Conservation (phyloP, 2,888 invertebrate genomes). For the Aelia acuminata region DNA sequence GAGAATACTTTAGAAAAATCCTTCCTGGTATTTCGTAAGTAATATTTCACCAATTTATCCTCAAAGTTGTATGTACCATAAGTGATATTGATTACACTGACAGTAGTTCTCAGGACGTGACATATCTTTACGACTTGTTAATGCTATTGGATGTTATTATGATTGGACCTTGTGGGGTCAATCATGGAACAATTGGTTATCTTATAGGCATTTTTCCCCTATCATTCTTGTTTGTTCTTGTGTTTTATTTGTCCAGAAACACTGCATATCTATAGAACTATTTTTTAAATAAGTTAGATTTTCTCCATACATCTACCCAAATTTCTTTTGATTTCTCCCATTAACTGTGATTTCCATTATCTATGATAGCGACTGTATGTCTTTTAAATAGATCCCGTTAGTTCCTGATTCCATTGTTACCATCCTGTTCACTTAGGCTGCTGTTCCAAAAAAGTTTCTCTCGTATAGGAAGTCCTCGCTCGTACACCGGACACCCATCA, state of each 20-base stretch:
- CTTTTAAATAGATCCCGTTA: not conserved
- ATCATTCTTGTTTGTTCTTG: not conserved
- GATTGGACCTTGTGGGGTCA: not conserved
- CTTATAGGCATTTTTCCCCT: not conserved
- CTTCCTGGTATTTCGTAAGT: not conserved
- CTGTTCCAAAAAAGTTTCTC: not conserved
- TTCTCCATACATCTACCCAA: no score
- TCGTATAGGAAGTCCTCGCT: not conserved
- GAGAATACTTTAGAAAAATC: not conserved
- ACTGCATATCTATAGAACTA: no score
- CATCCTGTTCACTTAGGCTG: not conserved
- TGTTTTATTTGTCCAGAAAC: no score
- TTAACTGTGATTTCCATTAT: no score
- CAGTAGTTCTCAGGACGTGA: not conserved
- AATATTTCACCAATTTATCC: not conserved
- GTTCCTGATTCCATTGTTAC: not conserved
- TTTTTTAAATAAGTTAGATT: no score
- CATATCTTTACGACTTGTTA: not conserved
- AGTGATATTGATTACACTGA: not conserved
- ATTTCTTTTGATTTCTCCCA: no score
- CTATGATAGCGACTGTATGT: no score
- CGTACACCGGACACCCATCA: not conserved
- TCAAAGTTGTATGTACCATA: not conserved
- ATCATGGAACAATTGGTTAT: not conserved
- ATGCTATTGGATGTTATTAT: not conserved